These are phyloP conservation scores for Hydriomena furcata DNA, from an alignment of 2,888 invertebrate species.

Conservation along the genomic window DNA sequence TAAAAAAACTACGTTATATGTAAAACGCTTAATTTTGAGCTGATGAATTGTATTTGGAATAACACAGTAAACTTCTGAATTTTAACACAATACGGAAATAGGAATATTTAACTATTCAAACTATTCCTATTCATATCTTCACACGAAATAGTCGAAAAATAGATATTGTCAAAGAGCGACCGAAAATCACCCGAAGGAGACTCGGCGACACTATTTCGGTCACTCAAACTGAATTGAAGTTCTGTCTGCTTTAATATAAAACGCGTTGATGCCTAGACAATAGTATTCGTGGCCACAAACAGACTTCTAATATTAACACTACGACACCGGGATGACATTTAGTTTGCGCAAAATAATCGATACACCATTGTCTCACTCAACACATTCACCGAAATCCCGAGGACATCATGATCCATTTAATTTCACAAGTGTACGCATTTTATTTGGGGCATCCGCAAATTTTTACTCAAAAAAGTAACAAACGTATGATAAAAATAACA, in stretches of 20 bases:
- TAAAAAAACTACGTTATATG: no score
- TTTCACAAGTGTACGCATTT: constrained; percentile 36
- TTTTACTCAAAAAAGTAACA: constrained; percentile 41
- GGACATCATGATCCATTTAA: constrained; percentile 55
- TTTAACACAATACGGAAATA: background rate
- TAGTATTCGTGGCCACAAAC: constrained; percentile 77
- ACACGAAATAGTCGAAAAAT: constrained; percentile 60
- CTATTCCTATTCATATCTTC: constrained; percentile 36
- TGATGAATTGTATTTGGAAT: background rate
- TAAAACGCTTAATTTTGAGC: background rate
- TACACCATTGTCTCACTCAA: constrained; percentile 82
- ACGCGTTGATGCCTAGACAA: constrained; percentile 81
- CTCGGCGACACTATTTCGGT: constrained; percentile 74
- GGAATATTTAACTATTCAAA: background rate
- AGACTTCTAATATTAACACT: constrained; percentile 83
- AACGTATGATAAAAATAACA: constrained; percentile 61
- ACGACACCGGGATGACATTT: constrained; percentile 81
- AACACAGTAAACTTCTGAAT: background rate
- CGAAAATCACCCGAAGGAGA: constrained; percentile 62
- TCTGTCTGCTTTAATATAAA: constrained; percentile 78
- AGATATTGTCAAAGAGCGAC: constrained; percentile 62
- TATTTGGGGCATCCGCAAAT: constrained; percentile 37
- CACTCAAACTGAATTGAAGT: constrained; percentile 73
- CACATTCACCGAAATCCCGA: constrained; percentile 74
- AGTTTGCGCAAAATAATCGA: constrained; percentile 83